Conservation (phyloP, 1,140 invertebrate genomes). For the Eubasilissa regina region DNA sequence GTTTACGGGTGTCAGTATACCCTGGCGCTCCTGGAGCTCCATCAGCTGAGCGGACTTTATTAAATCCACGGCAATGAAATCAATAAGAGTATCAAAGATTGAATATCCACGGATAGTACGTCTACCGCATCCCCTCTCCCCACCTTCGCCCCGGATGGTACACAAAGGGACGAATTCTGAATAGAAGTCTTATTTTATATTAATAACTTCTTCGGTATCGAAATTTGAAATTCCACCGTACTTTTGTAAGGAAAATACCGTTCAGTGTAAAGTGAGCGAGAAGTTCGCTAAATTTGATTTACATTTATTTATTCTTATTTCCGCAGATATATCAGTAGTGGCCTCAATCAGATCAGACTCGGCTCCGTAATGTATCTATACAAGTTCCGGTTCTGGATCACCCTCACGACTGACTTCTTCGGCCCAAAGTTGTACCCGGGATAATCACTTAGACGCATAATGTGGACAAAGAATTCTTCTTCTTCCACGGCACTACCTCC, state of each 20-base stretch:
- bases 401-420: too few relatives aligned
- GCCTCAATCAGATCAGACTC: too few relatives aligned
- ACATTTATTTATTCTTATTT: too few relatives aligned
- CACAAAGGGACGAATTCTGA: neutral
- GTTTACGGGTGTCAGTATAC: neutral
- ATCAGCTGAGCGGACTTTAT: conserved; percentile 56
- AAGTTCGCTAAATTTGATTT: too few relatives aligned
- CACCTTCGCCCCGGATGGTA: neutral
- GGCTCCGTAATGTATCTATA: too few relatives aligned
- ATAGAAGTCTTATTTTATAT: neutral
- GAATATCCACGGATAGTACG: neutral
- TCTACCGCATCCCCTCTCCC: neutral
- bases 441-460: too few relatives aligned
- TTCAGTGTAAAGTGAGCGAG: too few relatives aligned
- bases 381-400: too few relatives aligned
- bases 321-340: too few relatives aligned
- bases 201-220: neutral
- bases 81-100: conserved; percentile 52
- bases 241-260: conserved; percentile 6
- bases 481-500: too few relatives aligned
- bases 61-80: conserved; percentile 60
- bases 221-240: conserved; percentile 9
- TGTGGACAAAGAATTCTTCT: too few relatives aligned
- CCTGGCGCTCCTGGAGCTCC: conserved; percentile 16
- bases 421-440: too few relatives aligned